Percentiles rank a stretch among this genome's conserved stretches.
phyloP scores from a whole-genome alignment of 1,140 invertebrate species.

The Drosophila elegans region DNA sequence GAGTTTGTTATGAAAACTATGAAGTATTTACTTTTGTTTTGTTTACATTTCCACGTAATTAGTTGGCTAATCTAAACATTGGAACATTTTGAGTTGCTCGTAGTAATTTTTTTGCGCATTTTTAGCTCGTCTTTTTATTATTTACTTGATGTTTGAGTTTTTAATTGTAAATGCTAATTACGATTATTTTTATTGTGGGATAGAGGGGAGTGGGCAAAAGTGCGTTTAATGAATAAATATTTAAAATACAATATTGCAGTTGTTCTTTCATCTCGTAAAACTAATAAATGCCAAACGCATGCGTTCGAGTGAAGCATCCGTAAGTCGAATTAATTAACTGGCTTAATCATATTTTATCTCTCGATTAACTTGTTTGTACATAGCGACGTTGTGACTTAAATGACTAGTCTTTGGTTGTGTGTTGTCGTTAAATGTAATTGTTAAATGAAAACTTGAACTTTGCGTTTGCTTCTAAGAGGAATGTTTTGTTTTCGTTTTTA shows the following conservation, averaged over 20 bases:
- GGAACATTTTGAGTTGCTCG: constrained; percentile 79
- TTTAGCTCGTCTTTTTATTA: constrained; percentile 32
- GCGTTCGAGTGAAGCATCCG: constrained; percentile 33
- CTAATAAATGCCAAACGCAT: constrained; percentile 49
- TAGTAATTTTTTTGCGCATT: constrained; percentile 57
- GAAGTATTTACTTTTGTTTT: constrained; percentile 41
- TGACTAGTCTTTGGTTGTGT: constrained; percentile 81
- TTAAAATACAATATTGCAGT: constrained; percentile 83
- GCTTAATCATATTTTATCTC: constrained; percentile 42
- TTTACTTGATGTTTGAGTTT: constrained; percentile 57
- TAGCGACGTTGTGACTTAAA: constrained; percentile 75
- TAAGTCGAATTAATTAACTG: constrained; percentile 54
- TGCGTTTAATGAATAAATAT: constrained; percentile 79
- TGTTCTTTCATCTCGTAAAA: constrained; percentile 52
- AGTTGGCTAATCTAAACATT: constrained; percentile 77
- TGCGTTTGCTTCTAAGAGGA: constrained; percentile 66
- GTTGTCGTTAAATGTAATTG: constrained; percentile 18
- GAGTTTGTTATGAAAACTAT: constrained; percentile 65
- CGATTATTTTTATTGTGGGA: constrained; percentile 56
- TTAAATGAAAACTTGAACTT: constrained; percentile 73
- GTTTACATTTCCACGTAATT: constrained; percentile 69
- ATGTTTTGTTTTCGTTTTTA: constrained; percentile 50
- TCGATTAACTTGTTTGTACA: constrained; percentile 64
- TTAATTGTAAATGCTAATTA: constrained; percentile 73
- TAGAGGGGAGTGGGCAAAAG: constrained; percentile 21